These are phyloP conservation scores for Orycteropus afer DNA, from an alignment of 2,113 vertebrate genomes.

Conservation along the genomic window DNA sequence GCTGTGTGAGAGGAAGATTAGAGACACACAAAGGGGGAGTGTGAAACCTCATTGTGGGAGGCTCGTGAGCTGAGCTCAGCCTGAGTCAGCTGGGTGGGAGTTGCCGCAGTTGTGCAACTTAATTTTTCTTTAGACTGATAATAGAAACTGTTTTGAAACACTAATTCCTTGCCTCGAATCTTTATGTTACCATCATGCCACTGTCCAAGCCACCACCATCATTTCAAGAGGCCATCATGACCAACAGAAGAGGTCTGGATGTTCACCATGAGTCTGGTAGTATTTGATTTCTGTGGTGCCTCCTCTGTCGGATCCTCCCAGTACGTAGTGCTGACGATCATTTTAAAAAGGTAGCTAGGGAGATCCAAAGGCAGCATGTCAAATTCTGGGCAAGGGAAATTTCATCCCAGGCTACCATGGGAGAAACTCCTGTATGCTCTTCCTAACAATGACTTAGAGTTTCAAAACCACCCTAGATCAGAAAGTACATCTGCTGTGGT, in stretches of 20 bases:
- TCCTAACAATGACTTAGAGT: background rate
- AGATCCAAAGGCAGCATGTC: background rate
- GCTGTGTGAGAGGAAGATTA: background rate
- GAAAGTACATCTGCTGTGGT: background rate
- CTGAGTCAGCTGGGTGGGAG: constrained; percentile 18
- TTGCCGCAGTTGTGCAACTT: background rate
- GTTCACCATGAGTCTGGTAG: background rate
- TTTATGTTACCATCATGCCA: background rate
- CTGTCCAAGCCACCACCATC: fast-evolving
- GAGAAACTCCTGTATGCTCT: background rate
- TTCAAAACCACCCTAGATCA: background rate
- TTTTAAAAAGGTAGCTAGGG: background rate
- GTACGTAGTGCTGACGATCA: background rate
- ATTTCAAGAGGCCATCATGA: background rate
- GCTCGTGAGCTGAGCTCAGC: background rate
- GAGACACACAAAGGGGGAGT: background rate
- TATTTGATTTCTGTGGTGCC: background rate
- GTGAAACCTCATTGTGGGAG: background rate
- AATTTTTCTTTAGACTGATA: constrained; percentile 42
- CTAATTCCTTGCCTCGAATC: background rate
- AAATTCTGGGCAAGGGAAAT: background rate
- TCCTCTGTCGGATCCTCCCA: background rate
- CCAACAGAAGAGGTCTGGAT: background rate
- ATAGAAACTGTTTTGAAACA: background rate
- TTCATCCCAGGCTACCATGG: background rate